Conservation (phyloP, 2,113 vertebrate genomes). For the Otocyon megalotis region DNA sequence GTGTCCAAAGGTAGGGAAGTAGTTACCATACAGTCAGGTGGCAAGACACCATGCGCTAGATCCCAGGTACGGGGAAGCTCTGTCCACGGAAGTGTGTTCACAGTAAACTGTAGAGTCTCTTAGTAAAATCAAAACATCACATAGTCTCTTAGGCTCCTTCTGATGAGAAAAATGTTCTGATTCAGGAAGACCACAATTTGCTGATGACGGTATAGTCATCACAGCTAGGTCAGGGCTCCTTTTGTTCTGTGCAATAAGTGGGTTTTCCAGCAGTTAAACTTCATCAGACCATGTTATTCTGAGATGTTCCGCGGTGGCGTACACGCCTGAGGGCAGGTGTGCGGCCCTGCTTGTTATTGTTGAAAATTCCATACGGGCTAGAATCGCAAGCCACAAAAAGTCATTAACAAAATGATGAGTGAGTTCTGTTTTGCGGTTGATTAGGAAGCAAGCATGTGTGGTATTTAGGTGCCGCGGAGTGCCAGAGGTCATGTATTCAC, state of each 20-base stretch:
- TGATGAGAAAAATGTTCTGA: neutral
- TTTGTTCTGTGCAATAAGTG: neutral
- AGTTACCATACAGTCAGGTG: neutral
- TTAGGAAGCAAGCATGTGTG: neutral
- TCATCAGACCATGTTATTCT: neutral
- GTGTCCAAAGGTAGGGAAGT: neutral
- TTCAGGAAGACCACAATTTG: neutral
- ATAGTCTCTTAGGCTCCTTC: neutral
- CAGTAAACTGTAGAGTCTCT: too few relatives aligned
- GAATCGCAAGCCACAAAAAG: neutral
- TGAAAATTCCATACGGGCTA: neutral
- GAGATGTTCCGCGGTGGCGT: neutral
- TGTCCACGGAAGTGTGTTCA: neutral
- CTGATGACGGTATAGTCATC: neutral
- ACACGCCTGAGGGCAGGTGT: fast-evolving
- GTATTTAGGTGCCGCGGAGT: fast-evolving
- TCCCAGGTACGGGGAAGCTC: neutral
- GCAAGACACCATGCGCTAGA: neutral
- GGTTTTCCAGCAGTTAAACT: neutral
- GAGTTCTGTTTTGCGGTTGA: neutral
- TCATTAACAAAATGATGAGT: neutral
- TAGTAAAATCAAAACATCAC: neutral
- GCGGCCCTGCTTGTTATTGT: neutral
- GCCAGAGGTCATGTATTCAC: neutral
- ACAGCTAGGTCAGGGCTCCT: neutral